Evolutionary conservation across 2,113 vertebrate species (phyloP), one percentile per base, ranked within the genome.

Genomic region (Callipepla californica): DNA sequence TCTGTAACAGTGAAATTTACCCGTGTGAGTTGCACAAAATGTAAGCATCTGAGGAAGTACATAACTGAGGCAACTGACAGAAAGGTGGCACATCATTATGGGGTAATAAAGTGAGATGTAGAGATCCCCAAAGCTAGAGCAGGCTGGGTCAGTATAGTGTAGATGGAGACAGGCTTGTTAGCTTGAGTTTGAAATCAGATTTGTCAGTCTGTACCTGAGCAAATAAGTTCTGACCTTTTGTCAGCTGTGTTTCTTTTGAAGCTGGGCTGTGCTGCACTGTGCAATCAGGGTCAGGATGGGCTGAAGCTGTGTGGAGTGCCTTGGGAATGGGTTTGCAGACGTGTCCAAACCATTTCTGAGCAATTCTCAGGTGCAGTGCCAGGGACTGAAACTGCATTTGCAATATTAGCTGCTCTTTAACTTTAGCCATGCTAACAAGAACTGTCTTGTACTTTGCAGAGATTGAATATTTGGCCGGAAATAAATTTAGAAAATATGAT

Each of bases 1-100:
- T 87, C 48, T 14, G 1, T 93, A 82, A 62, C 75, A 47, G 0
- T 87, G 68, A 91, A 55, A 50, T 69, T 78, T 34, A 62, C 2
- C 1, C 30, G 44, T 61, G 20, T 63, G 66, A 28, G n/a, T 70
- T 81, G 21, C 42, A 63, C 0, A 9, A 58, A 89, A 32, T 19
- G 5, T 22, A 62, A 68, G 38, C 14, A 50, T 59, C 40, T 76
- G 62, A 94, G 66, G 79, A 76, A 74, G 23, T 72, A n/a, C 5
- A 1, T 38, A 66, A 63, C 18, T 8, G 13, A 34, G 75, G 55
- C 25, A 55, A 23, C 59, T 45, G 47, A 16, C 20, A 13, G 76
- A 76, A 57, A 40, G 68, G 59, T 45, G 7, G 40, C 55, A 11
- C 0, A 0, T 67, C 55, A 16, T 66, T 55, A 8, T 0, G 5